Evolutionary conservation across 1,140 invertebrate genomes (phyloP), one percentile per base, ranked within the genome.

Genomic region (Hylaeus anthracinus): DNA sequence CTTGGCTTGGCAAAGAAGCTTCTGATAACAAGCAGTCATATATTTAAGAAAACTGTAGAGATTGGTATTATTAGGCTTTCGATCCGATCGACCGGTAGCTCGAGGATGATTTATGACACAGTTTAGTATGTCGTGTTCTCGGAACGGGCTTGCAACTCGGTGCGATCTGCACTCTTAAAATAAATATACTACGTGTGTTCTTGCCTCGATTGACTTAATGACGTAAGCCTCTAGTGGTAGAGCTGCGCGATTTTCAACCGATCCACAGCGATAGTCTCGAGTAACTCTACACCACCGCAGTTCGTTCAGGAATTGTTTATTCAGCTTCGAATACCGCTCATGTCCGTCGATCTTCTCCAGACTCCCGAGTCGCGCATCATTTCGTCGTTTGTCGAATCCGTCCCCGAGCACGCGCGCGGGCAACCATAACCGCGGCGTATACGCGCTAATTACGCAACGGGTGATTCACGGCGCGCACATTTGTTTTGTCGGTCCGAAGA

Each of bases 381-480:
- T 80, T 72, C 10, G 39, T 48, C 12, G 64, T 64, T 77, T 55
- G 60, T 77, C 63, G 65, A 51, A 71, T 67, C 5, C n/a, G n/a
- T 53, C 72, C 10, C 26, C 26, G 48, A 37, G 65, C 58, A 48
- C 39, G 14, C 12, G 60, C 45, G n/a, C 60, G 10, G 60, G 15
- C 41, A 26, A 58, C 65, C 14, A 10, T 69, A 43, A 60, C 12
- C 43, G 56, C 72, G 12, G 53, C 55, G 55, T 37, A 58, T 79
- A 51, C 48, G 71, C 79, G 70, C 71, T 85, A 74, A 86, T 85
- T 65, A 64, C 73, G 58, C 84, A 61, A 78, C 56, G 82, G 26
- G 53, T 81, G 83, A 86, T 86, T 86, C 84, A 85, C 75, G 63
- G 71, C 70, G 37, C 70, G 15, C 71, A 55, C 72, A 61, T 75